Conservation (phyloP, 2,797 vertebrate genomes). For the Vipera ursinii region DNA sequence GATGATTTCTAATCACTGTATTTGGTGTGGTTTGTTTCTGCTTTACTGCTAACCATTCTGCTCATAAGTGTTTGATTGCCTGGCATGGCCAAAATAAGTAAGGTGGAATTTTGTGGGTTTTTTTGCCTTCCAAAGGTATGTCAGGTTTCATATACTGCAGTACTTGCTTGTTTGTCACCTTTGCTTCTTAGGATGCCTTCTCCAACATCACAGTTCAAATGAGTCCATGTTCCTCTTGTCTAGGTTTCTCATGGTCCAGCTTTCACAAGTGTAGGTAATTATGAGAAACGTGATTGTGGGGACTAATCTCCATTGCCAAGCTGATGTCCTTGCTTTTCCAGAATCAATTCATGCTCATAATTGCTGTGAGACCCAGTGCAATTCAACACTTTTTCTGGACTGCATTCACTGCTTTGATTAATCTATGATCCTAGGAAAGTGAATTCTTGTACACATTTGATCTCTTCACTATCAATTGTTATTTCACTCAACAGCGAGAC, state of each 20-base stretch:
- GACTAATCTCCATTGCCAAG: not conserved
- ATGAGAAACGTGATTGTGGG: not conserved
- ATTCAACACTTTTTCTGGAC: not conserved
- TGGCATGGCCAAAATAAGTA: not conserved
- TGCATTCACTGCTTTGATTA: not conserved
- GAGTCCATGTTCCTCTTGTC: not conserved
- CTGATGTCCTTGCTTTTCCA: not conserved
- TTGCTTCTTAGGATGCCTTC: not conserved
- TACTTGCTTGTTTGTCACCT: not conserved
- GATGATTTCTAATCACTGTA: not conserved
- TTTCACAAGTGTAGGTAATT: not conserved
- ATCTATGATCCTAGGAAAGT: not conserved
- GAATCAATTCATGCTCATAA: not conserved
- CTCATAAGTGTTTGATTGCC: not conserved
- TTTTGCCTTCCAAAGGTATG: not conserved
- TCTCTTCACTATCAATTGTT: not conserved
- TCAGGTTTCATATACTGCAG: not conserved
- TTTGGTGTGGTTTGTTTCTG: not conserved
- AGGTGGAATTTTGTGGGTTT: not conserved
- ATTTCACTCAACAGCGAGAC: not conserved
- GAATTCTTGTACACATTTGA: not conserved
- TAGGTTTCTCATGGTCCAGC: not conserved
- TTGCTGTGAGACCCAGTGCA: not conserved
- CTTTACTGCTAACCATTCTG: not conserved
- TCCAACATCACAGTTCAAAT: not conserved